Evolutionary conservation across 2,797 vertebrate species (phyloP), one percentile per base, ranked within the genome.

Genomic region (Petrocephalus sullivani): DNA sequence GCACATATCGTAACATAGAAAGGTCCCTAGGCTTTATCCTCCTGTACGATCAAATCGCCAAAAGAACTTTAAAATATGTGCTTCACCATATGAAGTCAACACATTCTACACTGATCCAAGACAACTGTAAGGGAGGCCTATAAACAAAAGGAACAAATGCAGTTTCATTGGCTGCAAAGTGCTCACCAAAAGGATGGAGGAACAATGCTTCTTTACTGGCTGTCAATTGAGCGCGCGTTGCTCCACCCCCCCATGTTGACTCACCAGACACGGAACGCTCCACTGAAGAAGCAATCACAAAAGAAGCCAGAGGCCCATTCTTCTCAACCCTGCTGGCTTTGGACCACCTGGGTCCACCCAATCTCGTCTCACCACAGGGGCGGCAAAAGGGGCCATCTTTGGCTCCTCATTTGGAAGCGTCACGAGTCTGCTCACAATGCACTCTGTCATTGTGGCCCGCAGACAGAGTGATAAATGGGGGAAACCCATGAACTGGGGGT

Each of bases 271-370:
- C n/a, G 14, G n/a, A 83, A 81, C 81, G 75, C 83, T 88, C 58
- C 84, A 86, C 85, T 91, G 78, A 86, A 91, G 90, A 85, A 56
- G 86, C 78, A 82, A 6, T 61, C 88, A 88, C 88, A 91, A 89
- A 87, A 88, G 86, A 46, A 54, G 23, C 37, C 57, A 90, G 86
- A 89, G 87, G 21, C 10, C 71, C 56, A 88, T 89, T 90, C 61
- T 90, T 83, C 89, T 89, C 87, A 16, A 58, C 37, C n/a, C 87
- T 85, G 75, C 87, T 88, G 51, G 21, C 51, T n/a, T 6, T 33
- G 82, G 91, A 90, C 89, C 90, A 90, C 91, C 89, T 89, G 91
- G 88, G 90, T 88, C 88, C 83, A 7, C 51, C 84, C 86, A 86
- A 90, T 90, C 85, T 49, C 16, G 75, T 46, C 82, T 85, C 87